Evolutionary conservation across 2,888 invertebrate genomes (phyloP).

Genomic region (Drosophila incognita): DNA sequence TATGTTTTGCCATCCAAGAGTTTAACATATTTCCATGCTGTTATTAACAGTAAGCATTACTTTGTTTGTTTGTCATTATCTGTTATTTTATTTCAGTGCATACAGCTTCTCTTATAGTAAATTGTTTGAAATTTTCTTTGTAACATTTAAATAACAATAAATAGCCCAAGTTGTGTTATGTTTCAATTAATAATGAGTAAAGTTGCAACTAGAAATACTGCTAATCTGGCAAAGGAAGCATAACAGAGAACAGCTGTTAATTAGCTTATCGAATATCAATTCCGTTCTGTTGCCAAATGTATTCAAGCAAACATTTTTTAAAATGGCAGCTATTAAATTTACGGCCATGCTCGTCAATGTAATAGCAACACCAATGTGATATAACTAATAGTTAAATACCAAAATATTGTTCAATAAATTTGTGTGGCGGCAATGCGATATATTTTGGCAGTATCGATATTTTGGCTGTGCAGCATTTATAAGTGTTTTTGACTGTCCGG

Average conservation of each 20-base stretch:
- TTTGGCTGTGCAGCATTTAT: not conserved
- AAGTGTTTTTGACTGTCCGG: conserved; percentile 27
- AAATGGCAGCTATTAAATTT: not conserved
- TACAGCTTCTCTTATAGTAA: not conserved
- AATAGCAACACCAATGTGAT: not conserved
- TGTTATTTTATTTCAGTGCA: not conserved
- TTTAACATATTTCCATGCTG: conserved; percentile 28
- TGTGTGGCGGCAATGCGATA: conserved; percentile 23
- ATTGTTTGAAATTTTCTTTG: not conserved
- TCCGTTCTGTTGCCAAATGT: not conserved
- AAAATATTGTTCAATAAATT: not conserved
- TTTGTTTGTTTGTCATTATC: not conserved
- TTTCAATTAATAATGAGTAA: not conserved
- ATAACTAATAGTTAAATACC: not conserved
- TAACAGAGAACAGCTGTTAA: not conserved
- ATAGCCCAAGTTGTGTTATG: too few relatives aligned
- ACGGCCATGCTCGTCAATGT: not conserved
- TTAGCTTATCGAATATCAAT: not conserved
- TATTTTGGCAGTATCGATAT: not conserved
- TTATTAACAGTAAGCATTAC: conserved; percentile 19
- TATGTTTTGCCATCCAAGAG: conserved; percentile 30
- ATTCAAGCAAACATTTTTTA: too few relatives aligned
- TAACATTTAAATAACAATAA: not conserved
- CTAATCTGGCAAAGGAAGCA: not conserved
- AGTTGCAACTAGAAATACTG: not conserved